Evolutionary conservation across 2,113 vertebrate species (phyloP).

Genomic region (Rhinopomastus cyanomelas): DNA sequence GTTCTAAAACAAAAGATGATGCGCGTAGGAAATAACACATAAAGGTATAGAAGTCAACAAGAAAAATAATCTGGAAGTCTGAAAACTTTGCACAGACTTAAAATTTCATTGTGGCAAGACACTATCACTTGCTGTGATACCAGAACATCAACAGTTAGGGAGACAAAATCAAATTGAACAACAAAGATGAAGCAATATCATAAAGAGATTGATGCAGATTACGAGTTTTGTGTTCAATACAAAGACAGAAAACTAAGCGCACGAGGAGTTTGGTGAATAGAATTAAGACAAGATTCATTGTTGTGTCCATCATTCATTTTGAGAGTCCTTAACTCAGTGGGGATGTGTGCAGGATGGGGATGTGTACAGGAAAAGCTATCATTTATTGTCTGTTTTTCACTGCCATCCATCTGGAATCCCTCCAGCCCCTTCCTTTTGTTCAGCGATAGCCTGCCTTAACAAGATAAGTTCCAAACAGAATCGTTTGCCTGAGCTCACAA

Average conservation of each 20-base stretch:
- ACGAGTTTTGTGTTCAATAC: neutral
- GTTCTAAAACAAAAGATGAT: neutral
- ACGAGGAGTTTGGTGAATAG: neutral
- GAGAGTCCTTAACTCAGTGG: neutral
- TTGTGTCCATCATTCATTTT: neutral
- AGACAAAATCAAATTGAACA: neutral
- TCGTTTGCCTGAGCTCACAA: neutral
- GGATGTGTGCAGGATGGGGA: neutral
- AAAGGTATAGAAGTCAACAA: neutral
- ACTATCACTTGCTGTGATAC: neutral
- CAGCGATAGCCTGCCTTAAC: neutral
- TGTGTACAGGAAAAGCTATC: neutral
- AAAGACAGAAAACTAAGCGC: neutral
- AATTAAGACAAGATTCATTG: neutral
- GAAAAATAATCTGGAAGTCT: neutral
- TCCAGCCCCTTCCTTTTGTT: neutral
- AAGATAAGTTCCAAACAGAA: neutral
- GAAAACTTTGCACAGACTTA: neutral
- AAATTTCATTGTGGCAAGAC: neutral
- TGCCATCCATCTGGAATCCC: neutral
- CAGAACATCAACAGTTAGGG: neutral
- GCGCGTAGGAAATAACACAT: neutral
- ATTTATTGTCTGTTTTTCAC: neutral
- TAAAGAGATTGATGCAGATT: neutral
- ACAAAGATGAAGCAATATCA: neutral